Evolutionary conservation across 2,888 invertebrate species (phyloP).

Genomic region (Pandemis heparana): DNA sequence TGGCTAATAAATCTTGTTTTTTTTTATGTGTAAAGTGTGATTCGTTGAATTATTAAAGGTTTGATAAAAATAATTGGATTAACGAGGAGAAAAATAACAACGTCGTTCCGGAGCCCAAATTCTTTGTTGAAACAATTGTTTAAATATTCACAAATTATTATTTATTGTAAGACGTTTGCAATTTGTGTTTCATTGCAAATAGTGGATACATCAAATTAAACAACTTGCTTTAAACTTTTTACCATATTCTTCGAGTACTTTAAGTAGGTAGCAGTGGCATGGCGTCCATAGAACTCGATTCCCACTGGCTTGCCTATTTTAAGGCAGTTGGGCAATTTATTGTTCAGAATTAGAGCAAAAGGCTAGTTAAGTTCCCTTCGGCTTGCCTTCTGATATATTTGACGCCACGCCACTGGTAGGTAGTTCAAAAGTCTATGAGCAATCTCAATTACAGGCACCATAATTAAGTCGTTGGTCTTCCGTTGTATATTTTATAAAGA

Average conservation of each 20-base stretch:
- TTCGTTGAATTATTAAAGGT: not conserved
- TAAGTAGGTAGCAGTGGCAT: too few species aligned
- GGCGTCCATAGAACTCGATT: too few species aligned
- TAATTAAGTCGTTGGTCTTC: not conserved
- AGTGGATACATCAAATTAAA: too few species aligned
- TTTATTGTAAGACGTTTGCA: too few species aligned
- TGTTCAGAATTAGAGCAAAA: too few species aligned
- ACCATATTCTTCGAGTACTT: not conserved
- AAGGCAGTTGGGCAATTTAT: too few species aligned
- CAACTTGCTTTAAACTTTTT: too few species aligned
- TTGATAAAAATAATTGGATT: constrained; percentile 36
- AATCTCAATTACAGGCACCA: not conserved
- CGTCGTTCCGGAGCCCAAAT: not conserved
- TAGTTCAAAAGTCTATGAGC: not conserved
- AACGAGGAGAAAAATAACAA: constrained; percentile 12
- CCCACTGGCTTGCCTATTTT: too few species aligned
- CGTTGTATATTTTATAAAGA: not conserved
- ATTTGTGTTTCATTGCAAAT: too few species aligned
- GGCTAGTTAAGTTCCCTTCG: too few species aligned
- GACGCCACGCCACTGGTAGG: too few species aligned
- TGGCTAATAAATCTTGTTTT: not conserved
- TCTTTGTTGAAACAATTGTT: not conserved
- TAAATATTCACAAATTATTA: not conserved
- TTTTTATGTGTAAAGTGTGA: constrained; percentile 1
- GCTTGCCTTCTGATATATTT: too few species aligned